Evolutionary conservation across 1,140 invertebrate genomes (phyloP).

Genomic region (Reticulitermes speratus): DNA sequence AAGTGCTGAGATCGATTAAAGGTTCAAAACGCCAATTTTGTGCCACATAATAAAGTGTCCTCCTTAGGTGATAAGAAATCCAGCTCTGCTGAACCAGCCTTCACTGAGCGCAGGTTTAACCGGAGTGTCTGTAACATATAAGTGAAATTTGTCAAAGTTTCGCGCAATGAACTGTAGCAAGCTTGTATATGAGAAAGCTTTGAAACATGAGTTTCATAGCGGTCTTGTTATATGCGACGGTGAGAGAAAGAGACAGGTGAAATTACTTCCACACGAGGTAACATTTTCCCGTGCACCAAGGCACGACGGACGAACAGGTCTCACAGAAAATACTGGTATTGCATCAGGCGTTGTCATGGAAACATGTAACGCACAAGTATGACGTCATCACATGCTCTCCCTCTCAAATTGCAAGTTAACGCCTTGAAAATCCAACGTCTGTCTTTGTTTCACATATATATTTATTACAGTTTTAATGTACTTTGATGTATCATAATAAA

Average conservation of each 20-base stretch:
- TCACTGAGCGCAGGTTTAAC: too few species aligned
- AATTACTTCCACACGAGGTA: neutral
- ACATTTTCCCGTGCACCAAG: neutral
- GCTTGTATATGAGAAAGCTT: neutral
- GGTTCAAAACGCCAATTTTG: too few species aligned
- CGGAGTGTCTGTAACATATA: neutral
- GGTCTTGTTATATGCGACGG: too few species aligned
- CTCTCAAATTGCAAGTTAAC: neutral
- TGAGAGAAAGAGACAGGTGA: neutral
- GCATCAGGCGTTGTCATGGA: neutral
- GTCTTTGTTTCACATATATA: neutral
- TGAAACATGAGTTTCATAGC: neutral
- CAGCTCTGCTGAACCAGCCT: neutral
- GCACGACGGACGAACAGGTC: neutral
- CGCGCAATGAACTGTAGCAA: neutral
- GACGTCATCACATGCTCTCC: slow-evolving; percentile 7
- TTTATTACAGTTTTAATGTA: neutral
- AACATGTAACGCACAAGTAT: neutral
- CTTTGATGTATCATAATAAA: too few species aligned
- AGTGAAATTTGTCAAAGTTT: slow-evolving; percentile 1
- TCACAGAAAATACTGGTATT: neutral
- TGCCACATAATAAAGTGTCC: neutral
- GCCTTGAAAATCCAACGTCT: neutral
- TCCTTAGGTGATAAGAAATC: neutral
- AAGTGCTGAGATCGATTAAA: too few species aligned